Base-by-base conservation (phyloP, 1,140 invertebrate genomes). In the Drusus annulatus region DNA sequence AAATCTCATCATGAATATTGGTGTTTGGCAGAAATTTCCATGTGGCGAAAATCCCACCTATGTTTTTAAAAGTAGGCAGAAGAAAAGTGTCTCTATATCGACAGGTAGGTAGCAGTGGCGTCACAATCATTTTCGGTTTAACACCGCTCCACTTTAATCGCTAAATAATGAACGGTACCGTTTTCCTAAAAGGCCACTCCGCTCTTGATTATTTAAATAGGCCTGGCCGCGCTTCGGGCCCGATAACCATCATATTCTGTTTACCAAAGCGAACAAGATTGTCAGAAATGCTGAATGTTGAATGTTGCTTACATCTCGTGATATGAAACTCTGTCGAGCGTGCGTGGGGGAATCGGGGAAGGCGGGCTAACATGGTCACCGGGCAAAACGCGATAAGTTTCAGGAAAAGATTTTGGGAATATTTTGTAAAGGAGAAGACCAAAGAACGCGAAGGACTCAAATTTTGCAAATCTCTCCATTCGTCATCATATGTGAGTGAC, bases 261-360 rank as follows among this genome's bases (percentile, higher is more conserved):
- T 75, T 75, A 75, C 71, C 25, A 75, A 75, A 58, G 71, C 71
- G 71, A 75, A 75, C 71, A 75, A 75, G 71, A 75, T 58, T 58
- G 71, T 75, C 71, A 75, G 71, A 75, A 75, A 75, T 75, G 19
- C 36, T 45, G 36, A 45, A 45, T 45, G 36, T 13, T 45, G 36
- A 45, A 45, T 10, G 36, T 45, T 45, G 36, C 71, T 75, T 75
- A 75, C 52, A 75, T 19, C 51, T 19, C 31, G 17, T 75, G 54
- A 31, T 75, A 58, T 56, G 71, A 25, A 45, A 15, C 16, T 31
- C 56, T 25, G 21, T 73, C 45, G 45, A 52, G 36, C 13, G 50
- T 51, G 45, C 16, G 68, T 6, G 45, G 68, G 45, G 19, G 19
- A 19, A 10, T 52, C 4, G 36, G 10, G 19, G 5, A 71, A 52